phyloP scores from a whole-genome alignment of 35 echinoderm and acorn worm genomes.

The Anneissia japonica region DNA sequence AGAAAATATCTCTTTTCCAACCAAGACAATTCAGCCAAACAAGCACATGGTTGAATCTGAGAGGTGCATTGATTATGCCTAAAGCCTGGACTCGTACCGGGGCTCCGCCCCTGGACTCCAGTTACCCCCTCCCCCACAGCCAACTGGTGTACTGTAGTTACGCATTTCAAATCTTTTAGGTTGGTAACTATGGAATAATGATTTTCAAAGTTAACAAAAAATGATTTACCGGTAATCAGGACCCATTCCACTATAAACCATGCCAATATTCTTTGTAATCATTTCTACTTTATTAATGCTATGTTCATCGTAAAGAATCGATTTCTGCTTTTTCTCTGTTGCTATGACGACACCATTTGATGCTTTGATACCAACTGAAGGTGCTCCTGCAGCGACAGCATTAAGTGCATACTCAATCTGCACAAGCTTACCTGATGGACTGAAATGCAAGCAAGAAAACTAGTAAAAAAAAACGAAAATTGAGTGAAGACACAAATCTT shows the following conservation, averaged over 20 bases:
- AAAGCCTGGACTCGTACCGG: too few relatives aligned
- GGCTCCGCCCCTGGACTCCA: too few relatives aligned
- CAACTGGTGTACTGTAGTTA: too few relatives aligned
- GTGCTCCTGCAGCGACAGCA: conserved; percentile 90
- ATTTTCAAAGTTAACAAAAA: too few relatives aligned
- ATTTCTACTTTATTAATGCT: conserved; percentile 92
- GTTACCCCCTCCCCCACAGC: too few relatives aligned
- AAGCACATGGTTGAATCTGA: too few relatives aligned
- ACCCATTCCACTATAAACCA: conserved; percentile 99
- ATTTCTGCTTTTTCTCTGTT: conserved; percentile 99
- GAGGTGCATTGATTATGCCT: too few relatives aligned
- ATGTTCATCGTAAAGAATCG: conserved; percentile 91
- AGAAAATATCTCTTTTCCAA: too few relatives aligned
- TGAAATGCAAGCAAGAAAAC: conserved; percentile 6
- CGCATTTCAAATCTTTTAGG: too few relatives aligned
- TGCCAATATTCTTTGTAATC: conserved; percentile 97
- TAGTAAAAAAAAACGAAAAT: neutral
- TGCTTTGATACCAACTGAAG: conserved; percentile 92
- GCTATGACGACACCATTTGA: conserved; percentile 97
- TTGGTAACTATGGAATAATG: too few relatives aligned
- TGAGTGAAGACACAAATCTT: neutral
- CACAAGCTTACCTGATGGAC: conserved; percentile 95
- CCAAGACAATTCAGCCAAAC: too few relatives aligned
- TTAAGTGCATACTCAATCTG: conserved; percentile 99
- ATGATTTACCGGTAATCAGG: conserved; percentile 83